Percentiles rank a stretch among this genome's conserved stretches.
Evolutionary conservation across 2,113 vertebrate species (phyloP).

Genomic region (Phalacrocorax carbo): DNA sequence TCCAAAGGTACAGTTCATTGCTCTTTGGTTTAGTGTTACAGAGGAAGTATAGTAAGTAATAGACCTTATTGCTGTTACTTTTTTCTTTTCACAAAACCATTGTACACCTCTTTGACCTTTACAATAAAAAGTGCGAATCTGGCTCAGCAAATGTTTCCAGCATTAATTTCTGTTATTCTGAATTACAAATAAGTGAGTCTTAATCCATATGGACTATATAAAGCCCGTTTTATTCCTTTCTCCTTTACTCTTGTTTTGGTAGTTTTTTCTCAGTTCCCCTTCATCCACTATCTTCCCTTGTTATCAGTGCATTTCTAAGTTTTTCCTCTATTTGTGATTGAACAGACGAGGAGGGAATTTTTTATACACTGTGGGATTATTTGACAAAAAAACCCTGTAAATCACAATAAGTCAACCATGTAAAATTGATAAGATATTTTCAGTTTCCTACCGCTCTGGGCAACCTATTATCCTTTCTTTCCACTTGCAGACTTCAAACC

Average conservation of each 20-base stretch:
- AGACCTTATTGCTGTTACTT: slow-evolving; percentile 6
- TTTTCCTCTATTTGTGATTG: background rate
- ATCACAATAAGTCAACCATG: background rate
- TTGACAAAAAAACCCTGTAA: background rate
- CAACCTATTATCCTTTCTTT: background rate
- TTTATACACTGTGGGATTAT: background rate
- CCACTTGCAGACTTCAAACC: background rate
- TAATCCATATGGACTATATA: slow-evolving; percentile 12
- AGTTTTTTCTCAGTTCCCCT: background rate
- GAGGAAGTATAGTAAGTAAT: slow-evolving; percentile 21
- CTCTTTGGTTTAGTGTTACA: slow-evolving; percentile 52
- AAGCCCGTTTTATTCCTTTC: slow-evolving; percentile 4
- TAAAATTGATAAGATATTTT: background rate
- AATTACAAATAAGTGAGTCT: background rate
- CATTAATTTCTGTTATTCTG: slow-evolving; percentile 41
- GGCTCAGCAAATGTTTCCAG: slow-evolving; percentile 32
- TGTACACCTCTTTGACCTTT: slow-evolving; percentile 28
- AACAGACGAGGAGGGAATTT: background rate
- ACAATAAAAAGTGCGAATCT: slow-evolving; percentile 24
- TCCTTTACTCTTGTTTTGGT: background rate
- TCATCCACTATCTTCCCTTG: background rate
- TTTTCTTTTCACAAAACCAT: slow-evolving; percentile 4
- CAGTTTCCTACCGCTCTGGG: background rate
- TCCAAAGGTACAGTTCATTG: slow-evolving; percentile 60
- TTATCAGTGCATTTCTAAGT: background rate